phyloP scores from a whole-genome alignment of 2,113 vertebrate species.

The Grammomys dolichurus region DNA sequence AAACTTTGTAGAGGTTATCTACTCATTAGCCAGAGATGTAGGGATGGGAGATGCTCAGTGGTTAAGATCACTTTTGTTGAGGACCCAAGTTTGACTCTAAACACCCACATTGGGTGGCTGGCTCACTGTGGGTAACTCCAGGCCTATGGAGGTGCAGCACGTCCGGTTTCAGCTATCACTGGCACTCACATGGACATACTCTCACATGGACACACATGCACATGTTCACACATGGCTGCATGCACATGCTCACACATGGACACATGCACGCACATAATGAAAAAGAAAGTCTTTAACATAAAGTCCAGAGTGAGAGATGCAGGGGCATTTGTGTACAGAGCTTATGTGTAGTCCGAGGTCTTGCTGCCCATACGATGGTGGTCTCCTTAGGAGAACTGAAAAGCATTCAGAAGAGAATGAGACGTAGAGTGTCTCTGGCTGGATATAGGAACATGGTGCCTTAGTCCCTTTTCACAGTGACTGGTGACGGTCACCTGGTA shows the following conservation, averaged over 20 bases:
- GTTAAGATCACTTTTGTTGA: background rate
- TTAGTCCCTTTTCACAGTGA: background rate
- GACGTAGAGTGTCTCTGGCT: background rate
- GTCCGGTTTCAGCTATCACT: background rate
- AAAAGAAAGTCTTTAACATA: background rate
- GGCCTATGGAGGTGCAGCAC: background rate
- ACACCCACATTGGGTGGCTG: background rate
- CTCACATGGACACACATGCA: background rate
- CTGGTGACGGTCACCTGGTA: background rate
- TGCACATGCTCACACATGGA: background rate
- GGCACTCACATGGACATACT: background rate
- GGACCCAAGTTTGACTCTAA: background rate
- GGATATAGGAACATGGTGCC: background rate
- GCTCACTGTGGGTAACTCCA: background rate
- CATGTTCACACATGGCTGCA: background rate
- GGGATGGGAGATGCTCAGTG: background rate
- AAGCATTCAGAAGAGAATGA: background rate
- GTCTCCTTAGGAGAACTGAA: background rate
- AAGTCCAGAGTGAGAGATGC: background rate
- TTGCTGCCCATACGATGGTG: constrained; percentile 18
- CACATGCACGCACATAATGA: background rate
- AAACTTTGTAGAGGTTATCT: constrained; percentile 22
- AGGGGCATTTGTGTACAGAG: background rate
- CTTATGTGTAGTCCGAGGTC: background rate
- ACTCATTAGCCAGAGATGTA: background rate